Percentiles rank a stretch among this genome's conserved stretches.
phyloP scores from a whole-genome alignment of 2,888 invertebrate species.

The Meiosimyza decipiens region DNA sequence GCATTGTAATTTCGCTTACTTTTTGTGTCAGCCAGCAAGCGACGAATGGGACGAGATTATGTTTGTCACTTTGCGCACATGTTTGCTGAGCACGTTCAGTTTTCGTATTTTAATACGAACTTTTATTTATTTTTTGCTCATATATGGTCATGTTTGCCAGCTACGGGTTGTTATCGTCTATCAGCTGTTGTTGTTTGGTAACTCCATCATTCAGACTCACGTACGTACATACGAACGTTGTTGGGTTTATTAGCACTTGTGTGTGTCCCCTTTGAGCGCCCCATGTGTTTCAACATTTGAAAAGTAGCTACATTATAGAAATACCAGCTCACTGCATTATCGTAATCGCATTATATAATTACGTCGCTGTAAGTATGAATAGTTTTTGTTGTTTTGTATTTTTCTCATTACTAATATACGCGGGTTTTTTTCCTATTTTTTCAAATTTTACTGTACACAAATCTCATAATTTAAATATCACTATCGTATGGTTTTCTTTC shows the following conservation, averaged over 20 bases:
- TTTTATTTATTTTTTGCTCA: slow-evolving; percentile 42
- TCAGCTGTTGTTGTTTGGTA: slow-evolving; percentile 17
- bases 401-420: slow-evolving; percentile 4
- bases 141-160: slow-evolving; percentile 55
- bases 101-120: not conserved
- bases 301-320: not conserved
- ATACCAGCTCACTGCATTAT: slow-evolving; percentile 7
- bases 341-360: slow-evolving; percentile 34
- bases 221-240: too few species aligned
- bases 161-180: slow-evolving; percentile 34
- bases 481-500: slow-evolving; percentile 3
- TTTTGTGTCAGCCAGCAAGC: too few species aligned
- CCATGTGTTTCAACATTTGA: not conserved
- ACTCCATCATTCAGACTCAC: too few species aligned
- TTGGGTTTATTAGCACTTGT: too few species aligned
- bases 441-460: slow-evolving; percentile 13
- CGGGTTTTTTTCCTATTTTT: slow-evolving; percentile 35
- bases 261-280: too few species aligned
- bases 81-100: not conserved
- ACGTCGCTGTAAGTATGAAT: not conserved
- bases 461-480: slow-evolving; percentile 2
- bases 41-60: not conserved
- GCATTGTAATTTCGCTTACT: too few species aligned
- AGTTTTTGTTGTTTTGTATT: not conserved
- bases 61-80: not conserved